These are phyloP conservation scores for Xyrauchen texanus DNA, from an alignment of 2,113 vertebrate genomes.

Conservation along the genomic window DNA sequence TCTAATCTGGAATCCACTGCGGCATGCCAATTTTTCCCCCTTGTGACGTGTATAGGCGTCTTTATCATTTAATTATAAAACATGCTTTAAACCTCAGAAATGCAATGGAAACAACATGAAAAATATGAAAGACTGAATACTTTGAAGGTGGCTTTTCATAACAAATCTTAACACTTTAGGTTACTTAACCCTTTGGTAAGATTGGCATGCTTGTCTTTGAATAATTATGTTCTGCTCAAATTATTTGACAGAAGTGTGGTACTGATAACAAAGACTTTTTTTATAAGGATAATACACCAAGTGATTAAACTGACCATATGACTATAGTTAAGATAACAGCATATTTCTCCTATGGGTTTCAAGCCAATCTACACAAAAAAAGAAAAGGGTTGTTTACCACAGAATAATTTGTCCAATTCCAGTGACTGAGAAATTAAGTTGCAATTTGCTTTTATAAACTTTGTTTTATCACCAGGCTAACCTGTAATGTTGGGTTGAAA, in stretches of 20 bases:
- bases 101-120: slow-evolving; percentile 30
- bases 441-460: too few relatives aligned
- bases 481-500: too few relatives aligned
- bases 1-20: neutral
- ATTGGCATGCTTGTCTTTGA: neutral
- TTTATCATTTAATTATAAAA: slow-evolving; percentile 46
- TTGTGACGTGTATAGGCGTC: slow-evolving; percentile 11
- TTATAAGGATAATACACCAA: neutral
- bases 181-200: too few relatives aligned
- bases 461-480: too few relatives aligned
- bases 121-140: neutral
- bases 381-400: neutral
- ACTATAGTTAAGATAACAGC: neutral
- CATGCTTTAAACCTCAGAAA: slow-evolving; percentile 65
- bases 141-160: neutral
- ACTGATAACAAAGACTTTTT: neutral
- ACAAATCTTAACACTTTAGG: neutral
- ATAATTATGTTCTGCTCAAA: neutral
- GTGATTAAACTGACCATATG: neutral
- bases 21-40: neutral
- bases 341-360: neutral
- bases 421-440: too few relatives aligned
- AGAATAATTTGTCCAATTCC: neutral
- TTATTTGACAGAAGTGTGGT: neutral
- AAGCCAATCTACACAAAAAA: neutral